Evolutionary conservation across 2,888 invertebrate species (phyloP).

Genomic region (Spisula solida): DNA sequence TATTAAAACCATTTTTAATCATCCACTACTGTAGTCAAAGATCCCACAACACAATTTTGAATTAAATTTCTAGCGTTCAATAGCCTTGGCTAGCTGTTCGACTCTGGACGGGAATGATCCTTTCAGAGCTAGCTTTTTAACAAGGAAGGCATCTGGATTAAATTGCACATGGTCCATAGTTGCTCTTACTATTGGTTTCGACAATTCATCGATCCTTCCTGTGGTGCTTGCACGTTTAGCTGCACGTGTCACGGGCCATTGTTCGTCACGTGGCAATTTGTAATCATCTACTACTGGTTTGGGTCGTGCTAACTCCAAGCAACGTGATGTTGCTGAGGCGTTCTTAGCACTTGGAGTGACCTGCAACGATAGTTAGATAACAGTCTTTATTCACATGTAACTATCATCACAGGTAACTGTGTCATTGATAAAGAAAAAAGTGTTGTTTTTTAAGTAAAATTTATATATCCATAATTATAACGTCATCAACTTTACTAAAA

Average conservation of each 20-base stretch:
- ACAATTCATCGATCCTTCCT: conserved; percentile 77
- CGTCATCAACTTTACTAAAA: too few relatives aligned
- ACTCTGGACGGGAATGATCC: conserved; percentile 78
- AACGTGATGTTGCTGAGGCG: conserved; percentile 79
- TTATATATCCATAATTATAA: too few relatives aligned
- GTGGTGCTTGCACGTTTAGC: conserved; percentile 79
- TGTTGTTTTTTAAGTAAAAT: too few relatives aligned
- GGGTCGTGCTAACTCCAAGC: conserved; percentile 81
- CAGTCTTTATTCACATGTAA: too few relatives aligned
- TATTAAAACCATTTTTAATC: neutral
- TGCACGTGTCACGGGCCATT: conserved; percentile 80
- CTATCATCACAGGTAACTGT: too few relatives aligned
- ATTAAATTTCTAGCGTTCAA: conserved; percentile 74
- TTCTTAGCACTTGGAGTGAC: conserved; percentile 79
- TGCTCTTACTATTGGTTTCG: conserved; percentile 81
- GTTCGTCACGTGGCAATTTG: conserved; percentile 78
- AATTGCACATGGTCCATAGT: conserved; percentile 86
- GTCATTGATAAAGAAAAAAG: too few relatives aligned
- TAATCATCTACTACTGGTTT: conserved; percentile 82
- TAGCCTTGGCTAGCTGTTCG: conserved; percentile 81
- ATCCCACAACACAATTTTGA: neutral
- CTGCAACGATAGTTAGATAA: conserved; percentile 61
- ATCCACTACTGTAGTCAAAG: conserved; percentile 9
- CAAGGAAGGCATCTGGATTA: conserved; percentile 85
- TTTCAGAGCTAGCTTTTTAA: conserved; percentile 83